phyloP scores from a whole-genome alignment of 2,797 vertebrate species.

The Macropodus opercularis region DNA sequence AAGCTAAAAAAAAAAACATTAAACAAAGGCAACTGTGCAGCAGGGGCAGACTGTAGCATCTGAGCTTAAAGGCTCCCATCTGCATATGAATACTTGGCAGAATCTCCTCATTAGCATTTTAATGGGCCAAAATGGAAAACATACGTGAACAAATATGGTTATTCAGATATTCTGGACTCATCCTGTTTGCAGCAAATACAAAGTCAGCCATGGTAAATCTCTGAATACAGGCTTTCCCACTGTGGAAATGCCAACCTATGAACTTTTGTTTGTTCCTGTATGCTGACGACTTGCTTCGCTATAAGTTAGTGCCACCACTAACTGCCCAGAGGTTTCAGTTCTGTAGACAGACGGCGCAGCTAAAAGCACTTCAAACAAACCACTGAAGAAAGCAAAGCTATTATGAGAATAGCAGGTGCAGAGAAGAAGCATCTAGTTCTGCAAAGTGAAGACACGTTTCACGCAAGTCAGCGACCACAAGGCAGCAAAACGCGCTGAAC shows the following conservation, averaged over 20 bases:
- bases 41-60: conserved; percentile 41
- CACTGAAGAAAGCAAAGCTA: conserved; percentile 21
- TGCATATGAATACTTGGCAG: conserved; percentile 65
- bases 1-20: conserved; percentile 40
- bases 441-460: conserved; percentile 9
- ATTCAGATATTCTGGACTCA: conserved; percentile 41
- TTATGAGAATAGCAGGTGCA: background rate
- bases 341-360: background rate
- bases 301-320: background rate
- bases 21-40: conserved; percentile 55
- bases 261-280: conserved; percentile 19
- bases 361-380: conserved; percentile 32
- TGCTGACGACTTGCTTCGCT: background rate
- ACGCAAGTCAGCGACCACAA: conserved; percentile 14
- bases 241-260: conserved; percentile 24
- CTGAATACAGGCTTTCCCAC: conserved; percentile 4
- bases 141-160: conserved; percentile 57
- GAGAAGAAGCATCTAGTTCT: conserved; percentile 7
- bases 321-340: conserved; percentile 10
- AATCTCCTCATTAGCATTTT: conserved; percentile 64
- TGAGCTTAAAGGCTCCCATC: conserved; percentile 54
- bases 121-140: conserved; percentile 53
- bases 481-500: background rate
- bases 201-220: conserved; percentile 14
- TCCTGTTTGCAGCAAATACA: conserved; percentile 23